Evolutionary conservation across 2,888 invertebrate species (phyloP), one percentile per base, ranked within the genome.

Genomic region (Lasioglossum vierecki): DNA sequence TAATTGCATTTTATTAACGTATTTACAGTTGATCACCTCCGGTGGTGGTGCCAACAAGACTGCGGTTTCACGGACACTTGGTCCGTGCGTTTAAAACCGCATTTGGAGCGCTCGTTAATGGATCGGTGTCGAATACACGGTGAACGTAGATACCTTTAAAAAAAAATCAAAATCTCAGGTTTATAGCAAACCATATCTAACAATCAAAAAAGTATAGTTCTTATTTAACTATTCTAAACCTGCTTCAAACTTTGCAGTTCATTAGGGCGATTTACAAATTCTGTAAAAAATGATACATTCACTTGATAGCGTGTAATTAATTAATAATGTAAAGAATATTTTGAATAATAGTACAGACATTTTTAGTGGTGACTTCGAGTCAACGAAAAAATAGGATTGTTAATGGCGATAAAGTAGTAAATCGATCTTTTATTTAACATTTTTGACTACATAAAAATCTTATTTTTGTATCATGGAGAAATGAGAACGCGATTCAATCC

Each of bases 41-140:
- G 57, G 11, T 13, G 22, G 22, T 46, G 35, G 39, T 46, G 77
- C 44, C 57, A 57, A 46, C 68, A 57, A n/a, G n/a, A 44, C 49
- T 57, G 77, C 77, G 57, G 44, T 77, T 80, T 53, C 68, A 70
- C n/a, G 53, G 68, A 77, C 77, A 77, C 44, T 57, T n/a, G 68
- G 68, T 70, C 46, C n/a, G n/a, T 26, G 39, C 9, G 26, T 26
- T 57, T 70, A 70, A 44, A 46, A 39, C 70, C 70, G 35, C 77
- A 80, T 76, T 77, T 76, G 79, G 46, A 63, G 46, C 70, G 44
- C 30, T 41, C 30, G 35, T 60, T 53, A 39, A 44, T 18, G 9
- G 68, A 53, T 49, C 68, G 53, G n/a, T 26, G 18, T n/a, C 66
- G 41, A 15, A 70, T 53, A n/a, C 44, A 53, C 35, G 30, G n/a